phyloP scores from a whole-genome alignment of 2,113 vertebrate genomes.

The Collichthys lucidus region DNA sequence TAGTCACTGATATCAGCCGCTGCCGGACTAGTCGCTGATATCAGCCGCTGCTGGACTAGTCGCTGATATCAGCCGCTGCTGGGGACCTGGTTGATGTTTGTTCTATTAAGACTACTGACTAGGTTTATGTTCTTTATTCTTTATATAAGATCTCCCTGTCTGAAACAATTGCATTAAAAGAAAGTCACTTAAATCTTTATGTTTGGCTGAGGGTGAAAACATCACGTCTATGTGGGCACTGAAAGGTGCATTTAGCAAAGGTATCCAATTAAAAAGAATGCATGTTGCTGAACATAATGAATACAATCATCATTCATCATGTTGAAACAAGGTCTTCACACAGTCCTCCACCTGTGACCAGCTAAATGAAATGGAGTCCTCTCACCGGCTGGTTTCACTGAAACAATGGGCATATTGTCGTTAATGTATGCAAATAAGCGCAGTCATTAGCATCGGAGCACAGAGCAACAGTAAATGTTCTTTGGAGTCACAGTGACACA shows the following conservation, averaged over 20 bases:
- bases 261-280: not conserved
- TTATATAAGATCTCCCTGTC: too few relatives aligned
- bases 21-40: too few relatives aligned
- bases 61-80: too few relatives aligned
- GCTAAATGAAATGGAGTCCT: constrained; percentile 2
- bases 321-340: not conserved
- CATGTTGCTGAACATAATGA: not conserved
- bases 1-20: too few relatives aligned
- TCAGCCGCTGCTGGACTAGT: too few relatives aligned
- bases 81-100: too few relatives aligned
- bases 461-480: not conserved
- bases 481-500: constrained; percentile 11
- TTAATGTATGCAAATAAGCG: constrained; percentile 47
- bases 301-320: not conserved
- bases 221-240: too few relatives aligned
- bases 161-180: too few relatives aligned
- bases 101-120: too few relatives aligned
- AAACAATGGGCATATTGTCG: constrained; percentile 45
- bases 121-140: too few relatives aligned
- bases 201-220: too few relatives aligned
- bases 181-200: too few relatives aligned
- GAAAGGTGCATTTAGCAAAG: not conserved
- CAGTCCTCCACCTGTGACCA: constrained; percentile 37
- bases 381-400: constrained; percentile 28
- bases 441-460: constrained; percentile 28